Conservation (phyloP, 2,113 vertebrate genomes). For the Eublepharis macularius region DNA sequence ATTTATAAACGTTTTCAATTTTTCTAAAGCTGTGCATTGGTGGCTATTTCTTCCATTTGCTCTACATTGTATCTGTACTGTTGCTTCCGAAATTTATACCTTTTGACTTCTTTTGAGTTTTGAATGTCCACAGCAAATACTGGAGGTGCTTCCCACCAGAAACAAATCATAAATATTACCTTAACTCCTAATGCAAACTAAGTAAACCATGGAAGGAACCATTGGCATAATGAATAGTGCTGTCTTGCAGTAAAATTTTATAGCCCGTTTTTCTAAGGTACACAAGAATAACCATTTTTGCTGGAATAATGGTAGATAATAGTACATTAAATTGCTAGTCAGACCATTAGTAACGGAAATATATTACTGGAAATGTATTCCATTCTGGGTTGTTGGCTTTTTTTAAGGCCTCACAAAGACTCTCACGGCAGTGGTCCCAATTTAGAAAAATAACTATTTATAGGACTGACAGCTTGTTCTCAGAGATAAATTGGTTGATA, state of each 20-base stretch:
- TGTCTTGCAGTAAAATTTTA: constrained; percentile 6
- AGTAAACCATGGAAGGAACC: background rate
- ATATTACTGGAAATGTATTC: background rate
- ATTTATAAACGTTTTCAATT: background rate
- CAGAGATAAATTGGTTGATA: background rate
- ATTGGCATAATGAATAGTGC: background rate
- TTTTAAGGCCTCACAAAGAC: background rate
- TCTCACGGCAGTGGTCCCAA: background rate
- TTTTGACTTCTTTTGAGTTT: background rate
- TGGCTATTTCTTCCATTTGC: background rate
- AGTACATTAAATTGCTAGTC: background rate
- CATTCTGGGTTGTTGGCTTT: background rate
- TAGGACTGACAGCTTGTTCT: background rate
- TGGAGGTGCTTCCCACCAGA: background rate
- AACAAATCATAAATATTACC: background rate
- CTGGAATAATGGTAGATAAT: background rate
- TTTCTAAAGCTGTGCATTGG: background rate
- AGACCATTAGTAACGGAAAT: background rate
- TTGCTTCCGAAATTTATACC: background rate
- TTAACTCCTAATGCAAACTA: background rate
- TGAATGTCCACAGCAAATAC: background rate
- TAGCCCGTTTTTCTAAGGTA: background rate
- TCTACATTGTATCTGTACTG: background rate
- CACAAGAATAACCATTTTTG: background rate
- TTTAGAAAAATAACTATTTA: background rate